phyloP scores from a whole-genome alignment of 2,113 vertebrate genomes.

The Camarhynchus parvulus region DNA sequence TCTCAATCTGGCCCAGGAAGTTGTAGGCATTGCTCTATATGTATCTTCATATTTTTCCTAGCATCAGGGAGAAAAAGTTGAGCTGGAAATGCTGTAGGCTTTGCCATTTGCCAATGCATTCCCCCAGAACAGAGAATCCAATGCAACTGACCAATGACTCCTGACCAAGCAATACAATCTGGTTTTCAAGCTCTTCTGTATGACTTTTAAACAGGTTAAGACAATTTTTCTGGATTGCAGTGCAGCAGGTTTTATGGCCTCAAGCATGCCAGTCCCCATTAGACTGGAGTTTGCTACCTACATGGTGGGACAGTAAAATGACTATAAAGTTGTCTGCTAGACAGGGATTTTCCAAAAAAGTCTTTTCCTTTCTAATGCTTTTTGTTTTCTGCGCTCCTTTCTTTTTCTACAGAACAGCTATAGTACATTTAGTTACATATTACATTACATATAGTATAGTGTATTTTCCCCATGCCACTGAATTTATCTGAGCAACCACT shows the following conservation, averaged over 20 bases:
- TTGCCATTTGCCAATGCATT: neutral
- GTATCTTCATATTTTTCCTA: neutral
- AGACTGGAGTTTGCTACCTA: neutral
- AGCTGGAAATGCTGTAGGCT: neutral
- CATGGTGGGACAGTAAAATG: fast-evolving
- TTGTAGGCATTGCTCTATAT: neutral
- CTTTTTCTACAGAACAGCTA: neutral
- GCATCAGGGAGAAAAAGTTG: neutral
- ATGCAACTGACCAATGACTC: neutral
- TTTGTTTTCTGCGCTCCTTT: neutral
- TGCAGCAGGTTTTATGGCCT: neutral
- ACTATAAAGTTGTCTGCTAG: neutral
- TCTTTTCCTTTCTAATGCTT: neutral
- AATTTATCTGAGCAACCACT: neutral
- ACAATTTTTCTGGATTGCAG: neutral
- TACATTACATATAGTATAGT: neutral
- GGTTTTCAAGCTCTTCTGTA: neutral
- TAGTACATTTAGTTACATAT: neutral
- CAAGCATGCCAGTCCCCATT: neutral
- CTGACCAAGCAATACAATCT: fast-evolving
- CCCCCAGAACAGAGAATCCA: neutral
- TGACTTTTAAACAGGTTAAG: neutral
- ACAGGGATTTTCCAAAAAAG: neutral
- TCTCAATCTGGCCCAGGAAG: neutral
- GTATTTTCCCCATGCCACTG: neutral